Percentiles rank a stretch among this genome's conserved stretches.
Conservation (phyloP, 1,140 invertebrate genomes). For the Babylonia areolata region DNA sequence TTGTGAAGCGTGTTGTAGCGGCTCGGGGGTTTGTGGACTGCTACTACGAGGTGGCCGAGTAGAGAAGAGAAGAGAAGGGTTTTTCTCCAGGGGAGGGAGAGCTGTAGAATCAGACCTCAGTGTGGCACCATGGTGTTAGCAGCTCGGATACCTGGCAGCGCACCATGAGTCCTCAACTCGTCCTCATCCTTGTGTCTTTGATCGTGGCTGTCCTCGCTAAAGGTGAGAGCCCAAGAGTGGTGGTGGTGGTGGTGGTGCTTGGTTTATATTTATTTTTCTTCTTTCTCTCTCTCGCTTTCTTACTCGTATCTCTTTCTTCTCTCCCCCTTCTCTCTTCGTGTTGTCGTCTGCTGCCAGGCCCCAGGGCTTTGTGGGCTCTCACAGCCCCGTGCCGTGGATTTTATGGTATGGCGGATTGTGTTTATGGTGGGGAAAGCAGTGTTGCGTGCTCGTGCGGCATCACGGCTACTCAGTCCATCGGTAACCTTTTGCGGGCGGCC, state of each 20-base stretch:
- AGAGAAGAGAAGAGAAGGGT: neutral
- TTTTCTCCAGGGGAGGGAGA: too few relatives aligned
- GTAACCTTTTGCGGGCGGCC: neutral
- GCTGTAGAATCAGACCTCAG: constrained; percentile 9
- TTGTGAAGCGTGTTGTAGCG: constrained; percentile 40
- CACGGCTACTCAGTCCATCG: neutral
- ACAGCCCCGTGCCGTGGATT: too few relatives aligned
- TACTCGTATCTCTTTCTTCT: neutral
- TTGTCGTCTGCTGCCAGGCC: too few relatives aligned
- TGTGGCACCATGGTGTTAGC: constrained; percentile 28
- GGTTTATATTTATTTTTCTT: too few relatives aligned
- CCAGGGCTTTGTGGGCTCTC: too few relatives aligned
- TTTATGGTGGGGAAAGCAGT: constrained; percentile 30
- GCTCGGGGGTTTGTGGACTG: neutral
- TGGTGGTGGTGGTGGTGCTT: neutral
- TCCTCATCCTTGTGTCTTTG: constrained; percentile 17
- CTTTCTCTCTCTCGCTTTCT: neutral
- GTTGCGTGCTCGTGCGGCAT: neutral
- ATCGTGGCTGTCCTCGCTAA: neutral
- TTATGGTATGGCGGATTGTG: constrained; percentile 35
- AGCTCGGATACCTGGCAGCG: constrained; percentile 29
- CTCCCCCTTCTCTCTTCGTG: too few relatives aligned
- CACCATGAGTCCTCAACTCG: constrained; percentile 24
- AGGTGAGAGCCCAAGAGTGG: constrained; percentile 3
- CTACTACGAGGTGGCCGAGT: neutral